Evolutionary conservation across 2,797 vertebrate species (phyloP).

Genomic region (Trematomus bernacchii): DNA sequence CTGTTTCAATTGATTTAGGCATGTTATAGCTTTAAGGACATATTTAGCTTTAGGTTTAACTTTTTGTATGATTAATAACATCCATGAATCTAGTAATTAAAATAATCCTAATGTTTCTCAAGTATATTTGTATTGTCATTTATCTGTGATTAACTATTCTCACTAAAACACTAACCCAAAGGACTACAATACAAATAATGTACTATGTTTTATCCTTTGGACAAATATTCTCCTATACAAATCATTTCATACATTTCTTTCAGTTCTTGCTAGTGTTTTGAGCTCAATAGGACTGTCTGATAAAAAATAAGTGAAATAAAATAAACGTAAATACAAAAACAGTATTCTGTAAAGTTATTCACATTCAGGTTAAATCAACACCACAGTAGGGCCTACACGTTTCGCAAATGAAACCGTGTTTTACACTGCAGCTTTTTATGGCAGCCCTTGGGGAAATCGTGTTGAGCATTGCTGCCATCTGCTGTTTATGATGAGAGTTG

Average conservation of each 20-base stretch:
- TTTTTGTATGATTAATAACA: not conserved
- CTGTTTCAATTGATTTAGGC: not conserved
- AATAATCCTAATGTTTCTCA: not conserved
- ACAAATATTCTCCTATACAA: too few species aligned
- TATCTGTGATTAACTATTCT: not conserved
- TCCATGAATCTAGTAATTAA: not conserved
- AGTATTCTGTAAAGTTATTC: not conserved
- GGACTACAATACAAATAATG: too few species aligned
- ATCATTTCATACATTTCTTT: too few species aligned
- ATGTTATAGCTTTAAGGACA: not conserved
- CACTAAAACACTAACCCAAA: too few species aligned
- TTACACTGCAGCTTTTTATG: not conserved
- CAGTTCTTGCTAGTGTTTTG: too few species aligned
- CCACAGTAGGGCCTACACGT: not conserved
- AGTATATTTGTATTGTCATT: not conserved
- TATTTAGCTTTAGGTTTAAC: not conserved
- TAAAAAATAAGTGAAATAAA: too few species aligned
- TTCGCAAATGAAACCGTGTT: not conserved
- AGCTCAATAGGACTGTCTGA: too few species aligned
- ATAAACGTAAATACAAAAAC: not conserved
- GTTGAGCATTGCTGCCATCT: conserved; percentile 74
- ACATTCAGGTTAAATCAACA: not conserved
- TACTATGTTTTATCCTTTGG: too few species aligned
- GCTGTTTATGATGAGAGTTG: conserved; percentile 36
- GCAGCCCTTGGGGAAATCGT: not conserved